These are phyloP conservation scores for Keiferia lycopersicella DNA, from an alignment of 2,888 invertebrate species.

Conservation along the genomic window DNA sequence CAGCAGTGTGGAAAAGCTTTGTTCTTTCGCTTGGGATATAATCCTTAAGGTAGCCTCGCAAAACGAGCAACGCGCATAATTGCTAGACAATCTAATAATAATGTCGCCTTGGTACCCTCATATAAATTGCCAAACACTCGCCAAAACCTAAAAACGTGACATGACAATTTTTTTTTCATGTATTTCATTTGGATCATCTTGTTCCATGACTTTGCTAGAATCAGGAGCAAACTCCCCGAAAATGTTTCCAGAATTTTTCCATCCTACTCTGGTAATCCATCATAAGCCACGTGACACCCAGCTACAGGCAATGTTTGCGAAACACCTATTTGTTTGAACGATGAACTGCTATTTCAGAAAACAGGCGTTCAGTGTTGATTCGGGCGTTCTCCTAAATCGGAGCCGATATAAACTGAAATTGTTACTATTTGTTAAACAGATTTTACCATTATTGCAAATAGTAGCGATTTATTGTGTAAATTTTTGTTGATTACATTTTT, in stretches of 20 bases:
- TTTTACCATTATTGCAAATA: not conserved
- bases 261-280: not conserved
- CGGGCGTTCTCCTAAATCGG: conserved; percentile 4
- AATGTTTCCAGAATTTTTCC: too few relatives aligned
- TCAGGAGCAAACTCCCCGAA: too few relatives aligned
- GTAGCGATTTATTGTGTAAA: not conserved
- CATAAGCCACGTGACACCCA: conserved; percentile 4
- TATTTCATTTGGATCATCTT: too few relatives aligned
- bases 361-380: not conserved
- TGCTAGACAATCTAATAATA: too few relatives aligned
- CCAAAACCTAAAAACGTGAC: too few relatives aligned
- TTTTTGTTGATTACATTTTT: not conserved
- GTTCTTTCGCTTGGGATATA: not conserved
- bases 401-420: not conserved
- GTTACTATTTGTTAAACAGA: not conserved
- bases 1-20: not conserved
- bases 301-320: conserved; percentile 7
- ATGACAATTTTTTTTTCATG: too few relatives aligned
- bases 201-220: too few relatives aligned
- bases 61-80: not conserved
- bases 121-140: too few relatives aligned
- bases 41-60: not conserved
- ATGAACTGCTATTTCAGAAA: conserved; percentile 7
- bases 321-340: conserved; percentile 2
- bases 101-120: too few relatives aligned